Percentiles rank a stretch among this genome's conserved stretches.
These are phyloP conservation scores for Neolamprologus ventralis DNA, from an alignment of 2,113 vertebrate species.

Conservation along the genomic window DNA sequence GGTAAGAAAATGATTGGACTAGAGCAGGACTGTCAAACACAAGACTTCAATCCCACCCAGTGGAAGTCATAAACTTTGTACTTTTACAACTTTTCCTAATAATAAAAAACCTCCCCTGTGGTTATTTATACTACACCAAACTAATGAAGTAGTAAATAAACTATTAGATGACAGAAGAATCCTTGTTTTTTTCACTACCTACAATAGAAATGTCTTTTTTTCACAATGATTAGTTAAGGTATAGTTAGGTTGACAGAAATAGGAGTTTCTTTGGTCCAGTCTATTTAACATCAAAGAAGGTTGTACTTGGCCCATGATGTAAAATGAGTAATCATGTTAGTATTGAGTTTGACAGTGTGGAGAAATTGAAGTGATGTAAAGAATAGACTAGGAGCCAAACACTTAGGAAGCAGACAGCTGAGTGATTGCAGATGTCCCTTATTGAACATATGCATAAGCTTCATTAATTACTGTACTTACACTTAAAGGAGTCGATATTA, in stretches of 20 bases:
- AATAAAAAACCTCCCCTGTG: neutral
- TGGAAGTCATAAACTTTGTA: neutral
- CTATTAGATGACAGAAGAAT: neutral
- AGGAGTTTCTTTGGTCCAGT: neutral
- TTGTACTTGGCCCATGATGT: neutral
- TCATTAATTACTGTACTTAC: neutral
- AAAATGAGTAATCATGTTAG: neutral
- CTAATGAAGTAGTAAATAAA: neutral
- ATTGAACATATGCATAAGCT: neutral
- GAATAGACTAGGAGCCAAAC: neutral
- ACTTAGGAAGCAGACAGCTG: neutral
- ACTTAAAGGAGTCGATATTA: neutral
- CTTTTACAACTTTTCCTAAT: neutral
- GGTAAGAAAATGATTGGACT: neutral
- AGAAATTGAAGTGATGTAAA: neutral
- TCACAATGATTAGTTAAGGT: neutral
- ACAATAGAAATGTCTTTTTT: neutral
- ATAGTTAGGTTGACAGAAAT: neutral
- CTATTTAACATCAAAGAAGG: neutral
- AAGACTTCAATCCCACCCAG: neutral
- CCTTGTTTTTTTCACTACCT: neutral
- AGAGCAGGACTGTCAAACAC: neutral
- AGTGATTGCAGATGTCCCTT: neutral
- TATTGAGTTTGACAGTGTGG: neutral
- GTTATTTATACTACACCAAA: neutral